Percentiles rank a stretch among this genome's conserved stretches.
Evolutionary conservation across 1,140 invertebrate genomes (phyloP).

Genomic region (Drosophila ananassae): DNA sequence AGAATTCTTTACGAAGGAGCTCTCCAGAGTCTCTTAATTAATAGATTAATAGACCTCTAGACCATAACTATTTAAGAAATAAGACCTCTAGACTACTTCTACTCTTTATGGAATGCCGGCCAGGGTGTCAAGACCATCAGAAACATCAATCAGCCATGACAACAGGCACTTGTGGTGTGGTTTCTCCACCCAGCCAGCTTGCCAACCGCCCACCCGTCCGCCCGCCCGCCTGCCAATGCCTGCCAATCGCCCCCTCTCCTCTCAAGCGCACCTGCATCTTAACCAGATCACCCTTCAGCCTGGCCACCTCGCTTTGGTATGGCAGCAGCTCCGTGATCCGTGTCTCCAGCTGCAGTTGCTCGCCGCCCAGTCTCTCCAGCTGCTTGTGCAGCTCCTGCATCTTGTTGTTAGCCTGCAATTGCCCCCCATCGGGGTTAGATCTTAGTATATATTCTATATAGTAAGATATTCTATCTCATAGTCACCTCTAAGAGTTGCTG

Average conservation of each 20-base stretch:
- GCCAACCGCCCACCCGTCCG: not conserved
- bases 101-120: too few relatives aligned
- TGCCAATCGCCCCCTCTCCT: not conserved
- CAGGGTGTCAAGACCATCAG: conserved; percentile 1
- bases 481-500: conserved; percentile 78
- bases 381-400: conserved; percentile 82
- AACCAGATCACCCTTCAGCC: conserved; percentile 85
- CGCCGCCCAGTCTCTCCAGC: conserved; percentile 84
- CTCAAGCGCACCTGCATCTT: conserved; percentile 78
- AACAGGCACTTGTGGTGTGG: conserved; percentile 44
- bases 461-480: not conserved
- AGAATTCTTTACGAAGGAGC: too few relatives aligned
- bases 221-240: not conserved
- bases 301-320: conserved; percentile 84
- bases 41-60: too few relatives aligned
- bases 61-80: too few relatives aligned
- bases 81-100: too few relatives aligned
- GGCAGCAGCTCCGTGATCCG: conserved; percentile 85
- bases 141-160: conserved; percentile 49
- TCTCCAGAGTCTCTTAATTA: too few relatives aligned
- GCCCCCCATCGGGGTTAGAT: not conserved
- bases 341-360: conserved; percentile 85
- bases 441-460: not conserved
- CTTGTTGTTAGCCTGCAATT: conserved; percentile 80
- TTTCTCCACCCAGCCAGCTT: too few relatives aligned